These are phyloP conservation scores for Saturnia japonica DNA, from an alignment of 2,888 invertebrate species.

Conservation along the genomic window DNA sequence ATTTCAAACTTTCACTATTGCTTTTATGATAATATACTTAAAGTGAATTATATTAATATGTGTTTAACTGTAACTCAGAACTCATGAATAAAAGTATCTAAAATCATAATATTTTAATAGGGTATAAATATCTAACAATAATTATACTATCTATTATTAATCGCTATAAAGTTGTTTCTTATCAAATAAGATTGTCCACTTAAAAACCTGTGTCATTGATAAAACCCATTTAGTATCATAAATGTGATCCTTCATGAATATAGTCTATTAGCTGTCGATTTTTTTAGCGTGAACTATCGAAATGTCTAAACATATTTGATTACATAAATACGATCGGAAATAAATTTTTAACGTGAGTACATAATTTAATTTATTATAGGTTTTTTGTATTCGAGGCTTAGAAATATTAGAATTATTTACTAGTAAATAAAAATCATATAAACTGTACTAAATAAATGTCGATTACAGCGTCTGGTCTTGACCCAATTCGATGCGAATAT, in stretches of 20 bases:
- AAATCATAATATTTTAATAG: not conserved
- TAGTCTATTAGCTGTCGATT: slow-evolving; percentile 37
- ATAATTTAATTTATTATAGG: not conserved
- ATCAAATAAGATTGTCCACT: slow-evolving; percentile 76
- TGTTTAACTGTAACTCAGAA: too few species aligned
- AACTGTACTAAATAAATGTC: too few species aligned
- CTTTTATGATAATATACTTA: too few species aligned
- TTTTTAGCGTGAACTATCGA: not conserved
- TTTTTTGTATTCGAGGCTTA: not conserved
- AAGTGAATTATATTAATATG: too few species aligned
- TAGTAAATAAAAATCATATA: not conserved
- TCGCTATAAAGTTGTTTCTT: slow-evolving; percentile 59
- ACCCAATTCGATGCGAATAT: too few species aligned
- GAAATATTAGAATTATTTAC: not conserved
- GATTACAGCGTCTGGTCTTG: too few species aligned
- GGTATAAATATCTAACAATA: slow-evolving; percentile 26
- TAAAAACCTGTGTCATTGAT: slow-evolving; percentile 68
- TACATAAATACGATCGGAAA: not conserved
- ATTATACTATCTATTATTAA: slow-evolving; percentile 62
- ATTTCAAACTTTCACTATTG: too few species aligned
- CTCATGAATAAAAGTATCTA: not conserved
- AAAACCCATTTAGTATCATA: slow-evolving; percentile 65
- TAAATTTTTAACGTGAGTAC: not conserved
- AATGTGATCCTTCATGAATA: slow-evolving; percentile 49
- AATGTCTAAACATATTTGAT: not conserved